Conservation (phyloP, 2,113 vertebrate species). For the Microcebus jonahi region DNA sequence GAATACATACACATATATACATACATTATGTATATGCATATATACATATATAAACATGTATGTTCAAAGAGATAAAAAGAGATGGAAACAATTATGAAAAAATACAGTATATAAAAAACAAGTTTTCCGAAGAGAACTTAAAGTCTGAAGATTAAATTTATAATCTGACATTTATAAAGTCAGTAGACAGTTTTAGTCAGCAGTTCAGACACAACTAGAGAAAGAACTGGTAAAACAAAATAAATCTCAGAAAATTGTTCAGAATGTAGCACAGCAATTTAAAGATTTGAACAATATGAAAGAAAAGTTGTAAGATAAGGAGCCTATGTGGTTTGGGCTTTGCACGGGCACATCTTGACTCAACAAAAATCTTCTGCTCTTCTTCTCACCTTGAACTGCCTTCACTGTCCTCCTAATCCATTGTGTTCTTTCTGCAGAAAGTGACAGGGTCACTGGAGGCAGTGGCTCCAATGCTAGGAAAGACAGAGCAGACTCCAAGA, state of each 20-base stretch:
- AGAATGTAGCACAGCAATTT: background rate
- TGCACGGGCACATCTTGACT: background rate
- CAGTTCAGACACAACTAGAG: background rate
- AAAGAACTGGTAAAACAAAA: constrained; percentile 22
- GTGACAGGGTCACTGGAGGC: background rate
- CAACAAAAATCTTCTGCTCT: background rate
- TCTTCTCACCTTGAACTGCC: background rate
- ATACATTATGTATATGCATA: too few species aligned
- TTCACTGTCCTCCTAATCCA: background rate
- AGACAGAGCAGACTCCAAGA: background rate
- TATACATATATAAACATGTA: background rate
- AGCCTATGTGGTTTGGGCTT: background rate
- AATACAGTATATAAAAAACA: background rate
- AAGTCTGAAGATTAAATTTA: constrained; percentile 24
- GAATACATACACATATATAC: background rate
- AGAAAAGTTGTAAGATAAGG: background rate
- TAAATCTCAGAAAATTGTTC: background rate
- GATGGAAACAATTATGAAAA: background rate
- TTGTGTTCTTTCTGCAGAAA: background rate
- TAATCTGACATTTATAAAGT: background rate
- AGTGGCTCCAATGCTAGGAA: background rate
- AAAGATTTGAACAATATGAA: background rate
- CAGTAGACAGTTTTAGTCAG: background rate
- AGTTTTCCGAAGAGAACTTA: background rate
- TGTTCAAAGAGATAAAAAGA: background rate